Conservation (phyloP, 2,113 vertebrate species). For the Prinia subflava region DNA sequence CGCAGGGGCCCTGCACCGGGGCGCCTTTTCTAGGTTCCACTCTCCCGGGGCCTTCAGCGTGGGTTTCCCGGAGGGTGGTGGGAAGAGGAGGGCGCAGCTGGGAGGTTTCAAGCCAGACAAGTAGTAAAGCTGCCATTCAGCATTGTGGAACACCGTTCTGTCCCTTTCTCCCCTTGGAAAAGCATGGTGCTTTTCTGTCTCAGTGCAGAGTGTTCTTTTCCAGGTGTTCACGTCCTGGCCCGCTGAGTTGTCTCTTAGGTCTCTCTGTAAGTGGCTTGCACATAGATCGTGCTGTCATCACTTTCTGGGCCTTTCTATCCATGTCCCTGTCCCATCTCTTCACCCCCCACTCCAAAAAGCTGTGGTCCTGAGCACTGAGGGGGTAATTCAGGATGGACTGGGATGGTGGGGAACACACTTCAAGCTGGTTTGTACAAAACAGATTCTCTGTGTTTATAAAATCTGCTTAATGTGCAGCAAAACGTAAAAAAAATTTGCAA, state of each 20-base stretch:
- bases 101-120: accelerated
- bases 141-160: accelerated
- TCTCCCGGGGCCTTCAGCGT: no score
- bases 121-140: accelerated
- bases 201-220: accelerated
- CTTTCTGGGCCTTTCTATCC: neutral
- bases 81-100: neutral
- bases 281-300: accelerated
- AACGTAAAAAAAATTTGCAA: neutral
- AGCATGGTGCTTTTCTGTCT: accelerated
- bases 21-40: accelerated
- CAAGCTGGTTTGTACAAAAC: accelerated
- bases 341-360: neutral
- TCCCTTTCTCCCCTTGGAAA: accelerated
- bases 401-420: neutral
- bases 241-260: no score
- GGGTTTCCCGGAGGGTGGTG: neutral
- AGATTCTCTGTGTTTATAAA: accelerated
- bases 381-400: neutral
- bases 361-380: accelerated
- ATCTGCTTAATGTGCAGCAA: neutral
- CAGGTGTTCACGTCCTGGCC: accelerated
- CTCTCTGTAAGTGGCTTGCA: accelerated
- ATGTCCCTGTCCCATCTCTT: accelerated
- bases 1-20: accelerated